These are phyloP conservation scores for Pterocles gutturalis DNA, from an alignment of 2,113 vertebrate species.

Conservation along the genomic window DNA sequence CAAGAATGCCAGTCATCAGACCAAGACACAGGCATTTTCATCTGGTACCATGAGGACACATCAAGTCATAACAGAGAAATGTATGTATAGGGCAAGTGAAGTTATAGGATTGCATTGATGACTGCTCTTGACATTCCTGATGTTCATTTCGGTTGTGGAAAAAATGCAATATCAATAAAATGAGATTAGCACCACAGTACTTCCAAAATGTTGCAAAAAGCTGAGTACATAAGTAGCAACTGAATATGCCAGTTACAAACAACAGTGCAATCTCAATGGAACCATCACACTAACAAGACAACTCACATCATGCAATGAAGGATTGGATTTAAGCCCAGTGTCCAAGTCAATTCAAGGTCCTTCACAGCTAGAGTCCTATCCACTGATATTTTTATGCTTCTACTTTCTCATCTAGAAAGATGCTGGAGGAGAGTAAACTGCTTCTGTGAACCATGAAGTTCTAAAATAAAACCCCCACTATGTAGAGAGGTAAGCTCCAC, in stretches of 20 bases:
- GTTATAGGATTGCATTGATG: background rate
- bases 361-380: background rate
- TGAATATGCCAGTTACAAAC: background rate
- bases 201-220: background rate
- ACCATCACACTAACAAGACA: background rate
- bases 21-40: background rate
- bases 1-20: background rate
- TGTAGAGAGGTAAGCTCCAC: background rate
- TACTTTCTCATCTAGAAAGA: background rate
- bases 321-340: background rate
- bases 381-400: background rate
- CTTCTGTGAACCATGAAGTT: background rate
- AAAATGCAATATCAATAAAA: background rate
- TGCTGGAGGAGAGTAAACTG: background rate
- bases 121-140: background rate
- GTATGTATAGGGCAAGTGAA: background rate
- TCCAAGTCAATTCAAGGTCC: background rate
- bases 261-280: background rate
- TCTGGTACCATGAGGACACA: fast-evolving
- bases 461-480: background rate
- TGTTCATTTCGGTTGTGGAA: fast-evolving
- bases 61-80: background rate
- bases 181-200: background rate
- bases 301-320: background rate
- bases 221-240: background rate